Conservation (phyloP, 1,140 invertebrate species). For the Macrobrachium nipponense region DNA sequence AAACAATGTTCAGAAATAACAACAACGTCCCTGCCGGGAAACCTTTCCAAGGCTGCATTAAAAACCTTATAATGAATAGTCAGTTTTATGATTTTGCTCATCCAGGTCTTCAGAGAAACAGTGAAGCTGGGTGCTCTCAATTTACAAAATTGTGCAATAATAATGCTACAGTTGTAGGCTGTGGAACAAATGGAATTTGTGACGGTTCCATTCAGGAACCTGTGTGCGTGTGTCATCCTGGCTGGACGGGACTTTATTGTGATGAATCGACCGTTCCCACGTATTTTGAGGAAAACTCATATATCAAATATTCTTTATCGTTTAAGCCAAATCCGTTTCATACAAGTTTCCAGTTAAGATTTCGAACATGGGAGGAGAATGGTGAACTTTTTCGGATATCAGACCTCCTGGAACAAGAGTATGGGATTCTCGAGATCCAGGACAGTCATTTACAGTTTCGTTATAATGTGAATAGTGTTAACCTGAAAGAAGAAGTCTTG, state of each 20-base stretch:
- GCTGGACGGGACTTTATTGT: constrained; percentile 90
- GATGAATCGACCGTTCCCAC: constrained; percentile 85
- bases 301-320: constrained; percentile 94
- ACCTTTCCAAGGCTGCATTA: constrained; percentile 94
- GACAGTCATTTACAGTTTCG: constrained; percentile 88
- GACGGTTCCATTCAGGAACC: constrained; percentile 89
- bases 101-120: constrained; percentile 85
- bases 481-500: constrained; percentile 88
- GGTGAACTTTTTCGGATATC: constrained; percentile 93
- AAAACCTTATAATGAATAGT: constrained; percentile 95
- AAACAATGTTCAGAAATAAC: constrained; percentile 85
- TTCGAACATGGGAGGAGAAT: constrained; percentile 91
- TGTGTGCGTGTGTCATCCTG: constrained; percentile 90
- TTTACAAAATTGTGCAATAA: constrained; percentile 87
- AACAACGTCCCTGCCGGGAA: constrained; percentile 84
- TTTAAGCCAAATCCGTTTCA: constrained; percentile 93
- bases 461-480: constrained; percentile 91
- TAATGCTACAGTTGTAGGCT: constrained; percentile 82
- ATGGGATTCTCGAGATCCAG: constrained; percentile 93
- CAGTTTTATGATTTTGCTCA: constrained; percentile 93
- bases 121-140: constrained; percentile 85
- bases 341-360: constrained; percentile 92
- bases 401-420: constrained; percentile 94
- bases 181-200: constrained; percentile 93
- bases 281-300: constrained; percentile 91